Base-by-base conservation (phyloP, 2,888 invertebrate species). In the Liodrosophila aerea region DNA sequence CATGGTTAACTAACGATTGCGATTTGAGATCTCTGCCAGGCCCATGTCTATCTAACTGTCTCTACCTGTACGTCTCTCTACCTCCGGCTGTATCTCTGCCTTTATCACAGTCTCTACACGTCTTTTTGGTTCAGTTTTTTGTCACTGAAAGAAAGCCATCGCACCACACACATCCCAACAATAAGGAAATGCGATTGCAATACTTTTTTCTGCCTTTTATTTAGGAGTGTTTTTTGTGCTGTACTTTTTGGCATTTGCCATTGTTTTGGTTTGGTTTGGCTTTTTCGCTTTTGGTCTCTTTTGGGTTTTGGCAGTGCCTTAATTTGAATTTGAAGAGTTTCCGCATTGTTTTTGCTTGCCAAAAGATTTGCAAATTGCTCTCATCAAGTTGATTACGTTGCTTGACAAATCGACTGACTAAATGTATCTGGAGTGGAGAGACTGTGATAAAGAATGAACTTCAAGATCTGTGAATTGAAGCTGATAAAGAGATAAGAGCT, bases 291-390 rank as follows among this genome's bases (percentile, higher is more conserved):
- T 50, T 46, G 15, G 31, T 65, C 60, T 53, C 46, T 51, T 64
- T 61, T 62, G 47, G 61, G 57, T 49, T 57, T 44, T 52, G 56
- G 52, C 52, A 65, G 64, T 71, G 81, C 62, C 64, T 73, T 84
- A 81, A 78, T 78, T 78, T 78, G 77, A 81, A 76, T 84, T 76
- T 73, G 54, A 78, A 84, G 64, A 68, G 69, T 81, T 78, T 78
- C 78, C 78, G 78, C 81, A 76, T 76, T 61, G 81, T 44, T 64
- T 64, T 47, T 51, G 62, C 69, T 63, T 51, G 54, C 67, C 61
- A 57, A 64, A 54, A 58, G 57, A 52, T 61, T 65, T 64, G 61
- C 37, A 57, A 75, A 66, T 64, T 40, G 52, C 59, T 65, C 73
- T 72, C 68, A 52, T 62, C 74, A 51, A 60, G 34, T 47, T 64